Conservation (phyloP, 2,113 vertebrate genomes). For the Hiodon alosoides region DNA sequence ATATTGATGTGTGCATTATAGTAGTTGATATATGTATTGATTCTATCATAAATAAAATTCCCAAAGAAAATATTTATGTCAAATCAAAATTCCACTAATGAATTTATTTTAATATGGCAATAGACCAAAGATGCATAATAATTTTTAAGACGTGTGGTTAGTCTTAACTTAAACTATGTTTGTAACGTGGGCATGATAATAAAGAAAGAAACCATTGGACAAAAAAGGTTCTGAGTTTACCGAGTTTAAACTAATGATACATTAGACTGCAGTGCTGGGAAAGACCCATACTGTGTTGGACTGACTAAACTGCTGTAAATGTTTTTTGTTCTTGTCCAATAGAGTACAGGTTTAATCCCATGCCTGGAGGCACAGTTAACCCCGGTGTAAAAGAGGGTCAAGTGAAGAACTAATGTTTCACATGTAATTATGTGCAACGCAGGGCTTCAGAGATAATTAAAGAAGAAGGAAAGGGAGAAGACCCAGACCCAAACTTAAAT, state of each 20-base stretch:
- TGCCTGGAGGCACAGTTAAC: conserved; percentile 23
- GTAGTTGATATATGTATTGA: too few relatives aligned
- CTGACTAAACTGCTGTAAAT: conserved; percentile 24
- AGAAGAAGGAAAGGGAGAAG: conserved; percentile 13
- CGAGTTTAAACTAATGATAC: background rate
- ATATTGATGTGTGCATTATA: background rate
- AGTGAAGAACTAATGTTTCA: conserved; percentile 32
- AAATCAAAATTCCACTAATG: too few relatives aligned
- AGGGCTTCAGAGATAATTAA: conserved; percentile 27
- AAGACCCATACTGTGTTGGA: conserved; percentile 10
- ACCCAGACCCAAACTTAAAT: background rate
- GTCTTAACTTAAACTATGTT: too few relatives aligned
- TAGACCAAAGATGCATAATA: too few relatives aligned
- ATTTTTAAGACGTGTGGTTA: too few relatives aligned
- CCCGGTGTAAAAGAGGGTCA: conserved; percentile 17
- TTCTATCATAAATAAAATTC: too few relatives aligned
- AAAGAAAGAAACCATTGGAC: too few relatives aligned
- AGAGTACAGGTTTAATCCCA: conserved; percentile 18
- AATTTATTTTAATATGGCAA: too few relatives aligned
- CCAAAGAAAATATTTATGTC: too few relatives aligned
- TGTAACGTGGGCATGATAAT: too few relatives aligned
- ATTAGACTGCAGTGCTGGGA: background rate
- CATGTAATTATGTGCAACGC: conserved; percentile 27
- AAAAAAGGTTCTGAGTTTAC: too few relatives aligned
- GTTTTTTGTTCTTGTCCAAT: conserved; percentile 18